These are phyloP conservation scores for Capra hircus DNA, from an alignment of 2,113 vertebrate genomes.

Conservation along the genomic window DNA sequence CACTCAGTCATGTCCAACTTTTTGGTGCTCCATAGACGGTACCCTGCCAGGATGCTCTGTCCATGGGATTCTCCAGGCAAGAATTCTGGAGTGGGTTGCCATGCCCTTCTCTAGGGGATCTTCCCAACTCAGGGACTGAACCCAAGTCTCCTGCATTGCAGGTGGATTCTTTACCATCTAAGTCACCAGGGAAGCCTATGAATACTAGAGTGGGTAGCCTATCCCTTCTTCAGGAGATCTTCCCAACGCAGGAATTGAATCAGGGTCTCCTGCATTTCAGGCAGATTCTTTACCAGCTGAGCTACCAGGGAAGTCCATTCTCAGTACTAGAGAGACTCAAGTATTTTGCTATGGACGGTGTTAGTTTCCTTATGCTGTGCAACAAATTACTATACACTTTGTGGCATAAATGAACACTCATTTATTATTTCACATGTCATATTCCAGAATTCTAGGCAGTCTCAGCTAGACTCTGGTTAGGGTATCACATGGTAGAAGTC, in stretches of 20 bases:
- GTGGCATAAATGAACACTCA: neutral
- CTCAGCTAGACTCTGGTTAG: neutral
- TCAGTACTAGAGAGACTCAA: neutral
- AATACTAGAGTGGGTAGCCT: neutral
- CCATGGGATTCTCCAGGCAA: neutral
- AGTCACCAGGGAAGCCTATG: neutral
- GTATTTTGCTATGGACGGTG: neutral
- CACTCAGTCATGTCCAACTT: neutral
- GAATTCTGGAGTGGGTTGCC: neutral
- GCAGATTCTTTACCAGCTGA: neutral
- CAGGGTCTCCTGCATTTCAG: neutral
- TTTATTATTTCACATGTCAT: neutral
- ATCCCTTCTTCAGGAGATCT: neutral
- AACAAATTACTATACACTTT: neutral
- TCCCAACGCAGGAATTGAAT: neutral
- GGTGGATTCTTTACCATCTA: neutral
- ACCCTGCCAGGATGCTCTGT: neutral
- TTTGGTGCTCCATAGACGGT: neutral
- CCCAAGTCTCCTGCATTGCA: neutral
- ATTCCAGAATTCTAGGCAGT: neutral
- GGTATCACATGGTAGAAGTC: neutral
- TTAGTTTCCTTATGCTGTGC: neutral
- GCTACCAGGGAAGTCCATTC: neutral
- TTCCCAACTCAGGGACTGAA: neutral
- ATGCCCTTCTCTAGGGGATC: neutral